Conservation (phyloP, 1,140 invertebrate species). For the Eriosoma lanigerum region DNA sequence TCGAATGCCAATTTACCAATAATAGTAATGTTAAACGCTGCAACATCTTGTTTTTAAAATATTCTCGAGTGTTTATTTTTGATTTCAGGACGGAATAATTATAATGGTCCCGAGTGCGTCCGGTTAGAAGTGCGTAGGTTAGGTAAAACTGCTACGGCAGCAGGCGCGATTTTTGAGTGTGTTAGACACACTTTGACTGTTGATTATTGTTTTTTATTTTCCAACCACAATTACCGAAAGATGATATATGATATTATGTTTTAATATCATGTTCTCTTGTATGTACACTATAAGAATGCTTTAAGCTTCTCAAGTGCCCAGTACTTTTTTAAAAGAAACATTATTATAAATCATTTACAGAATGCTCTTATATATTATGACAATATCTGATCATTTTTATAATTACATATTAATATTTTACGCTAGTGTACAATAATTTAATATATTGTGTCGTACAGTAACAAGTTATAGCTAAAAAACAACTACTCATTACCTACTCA, state of each 20-base stretch:
- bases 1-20: conserved; percentile 33
- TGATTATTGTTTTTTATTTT: conserved; percentile 32
- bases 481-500: no score
- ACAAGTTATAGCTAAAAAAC: no score
- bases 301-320: conserved; percentile 1
- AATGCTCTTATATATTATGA: no score
- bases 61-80: conserved; percentile 35
- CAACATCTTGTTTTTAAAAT: not conserved
- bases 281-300: not conserved
- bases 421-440: no score
- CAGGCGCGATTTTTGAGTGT: conserved; percentile 34
- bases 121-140: conserved; percentile 21
- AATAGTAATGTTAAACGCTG: no score
- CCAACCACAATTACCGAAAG: not conserved
- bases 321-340: not conserved
- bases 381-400: not conserved
- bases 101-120: not conserved
- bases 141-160: no score
- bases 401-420: no score
- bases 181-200: conserved; percentile 28
- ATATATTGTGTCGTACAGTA: no score
- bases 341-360: not conserved
- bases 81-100: not conserved
- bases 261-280: not conserved
- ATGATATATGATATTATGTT: not conserved